Base-by-base conservation (phyloP, 1,140 invertebrate species). In the Apis dorsata region DNA sequence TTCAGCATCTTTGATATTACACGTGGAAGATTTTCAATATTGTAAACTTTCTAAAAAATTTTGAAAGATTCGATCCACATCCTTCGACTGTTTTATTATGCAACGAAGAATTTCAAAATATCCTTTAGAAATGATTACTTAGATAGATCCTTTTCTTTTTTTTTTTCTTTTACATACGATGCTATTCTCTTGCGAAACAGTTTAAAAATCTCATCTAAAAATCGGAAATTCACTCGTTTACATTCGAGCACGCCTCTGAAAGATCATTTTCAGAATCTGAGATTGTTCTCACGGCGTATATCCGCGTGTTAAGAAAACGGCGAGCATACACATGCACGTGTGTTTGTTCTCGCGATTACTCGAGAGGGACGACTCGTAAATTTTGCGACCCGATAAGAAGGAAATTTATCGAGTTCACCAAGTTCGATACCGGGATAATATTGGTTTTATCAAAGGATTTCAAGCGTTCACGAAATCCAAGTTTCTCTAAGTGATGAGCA, bases 361-460 rank as follows among this genome's bases (percentile, higher is more conserved):
- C 44, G 73, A 19, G 49, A 53, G 44, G n/a, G 60, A 34, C 49
- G 74, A 63, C 60, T 63, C 74, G 49, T 76, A 76, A 76, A 76
- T 76, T 76, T 53, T 17, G 44, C 44, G 49, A 9, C 0, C 17
- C 74, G 74, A 65, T 76, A 76, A 76, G 74, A 65, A 65, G 24
- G 19, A 15, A 65, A 76, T 76, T 76, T 76, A 76, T 76, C 44
- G 74, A 76, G 49, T 76, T 51, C 49, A 49, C 60, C 49, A 53
- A 76, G 60, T 53, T 28, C 49, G 60, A 76, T 76, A 63, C 60
- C 44, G 60, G 60, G 74, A 53, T 76, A 63, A 76, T 76, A 76
- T 76, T 76, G 74, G 74, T 53, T 76, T 76, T 76, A 76, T 76
- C 74, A 76, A 65, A 24, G 21, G 60, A 76, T 53, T 65, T 76